Evolutionary conservation across 2,888 invertebrate genomes (phyloP).

Genomic region (Adineta ricciae): DNA sequence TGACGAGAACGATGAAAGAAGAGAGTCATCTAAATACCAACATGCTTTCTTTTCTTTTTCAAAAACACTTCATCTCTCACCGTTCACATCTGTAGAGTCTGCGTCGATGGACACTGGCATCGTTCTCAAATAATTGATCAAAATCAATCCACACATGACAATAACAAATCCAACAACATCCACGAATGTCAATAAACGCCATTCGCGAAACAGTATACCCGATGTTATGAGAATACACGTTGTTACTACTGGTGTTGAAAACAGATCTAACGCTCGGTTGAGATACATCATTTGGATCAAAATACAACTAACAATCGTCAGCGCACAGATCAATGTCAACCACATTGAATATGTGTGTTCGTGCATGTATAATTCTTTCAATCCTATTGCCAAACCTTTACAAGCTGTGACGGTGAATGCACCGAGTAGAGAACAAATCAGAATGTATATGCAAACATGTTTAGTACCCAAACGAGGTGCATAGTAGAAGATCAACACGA

Average conservation of each 20-base stretch:
- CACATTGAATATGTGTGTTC: conserved; percentile 35
- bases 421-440: too few species aligned
- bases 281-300: conserved; percentile 87
- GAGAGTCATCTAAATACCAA: too few species aligned
- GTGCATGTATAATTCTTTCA: conserved; percentile 67
- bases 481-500: conserved; percentile 56
- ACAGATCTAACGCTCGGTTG: conserved; percentile 78
- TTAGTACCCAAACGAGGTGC: conserved; percentile 67
- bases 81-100: neutral
- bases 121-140: conserved; percentile 31
- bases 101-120: neutral
- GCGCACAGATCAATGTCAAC: conserved; percentile 25
- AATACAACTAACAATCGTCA: conserved; percentile 29
- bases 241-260: conserved; percentile 85
- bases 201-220: conserved; percentile 70
- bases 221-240: conserved; percentile 52
- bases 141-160: conserved; percentile 29
- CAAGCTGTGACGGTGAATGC: conserved; percentile 85
- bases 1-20: too few species aligned
- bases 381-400: conserved; percentile 80
- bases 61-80: too few species aligned
- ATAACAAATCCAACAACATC: conserved; percentile 30
- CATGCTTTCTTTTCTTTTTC: too few species aligned
- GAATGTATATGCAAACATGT: conserved; percentile 74
- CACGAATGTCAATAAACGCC: neutral